Conservation (phyloP, 2,888 invertebrate species). For the Drosophila quinaria region DNA sequence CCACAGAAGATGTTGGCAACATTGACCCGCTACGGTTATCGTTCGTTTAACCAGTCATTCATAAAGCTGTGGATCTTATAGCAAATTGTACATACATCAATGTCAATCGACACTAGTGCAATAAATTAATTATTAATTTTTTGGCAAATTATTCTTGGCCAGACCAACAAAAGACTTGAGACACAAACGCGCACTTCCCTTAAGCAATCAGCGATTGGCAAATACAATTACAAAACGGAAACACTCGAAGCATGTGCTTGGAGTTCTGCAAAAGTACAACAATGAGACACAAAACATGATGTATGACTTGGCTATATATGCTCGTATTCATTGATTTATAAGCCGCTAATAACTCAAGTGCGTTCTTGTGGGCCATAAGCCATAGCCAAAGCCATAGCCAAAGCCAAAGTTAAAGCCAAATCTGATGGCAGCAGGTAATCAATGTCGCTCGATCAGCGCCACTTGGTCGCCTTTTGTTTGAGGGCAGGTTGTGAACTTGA, state of each 20-base stretch:
- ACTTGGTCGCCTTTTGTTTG: constrained; percentile 75
- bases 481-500: constrained; percentile 72
- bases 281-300: constrained; percentile 44
- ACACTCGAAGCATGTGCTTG: constrained; percentile 33
- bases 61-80: constrained; percentile 30
- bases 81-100: constrained; percentile 30
- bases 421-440: constrained; percentile 59
- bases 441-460: constrained; percentile 79
- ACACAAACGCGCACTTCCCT: constrained; percentile 50
- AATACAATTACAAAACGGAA: constrained; percentile 72
- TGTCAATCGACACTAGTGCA: constrained; percentile 44
- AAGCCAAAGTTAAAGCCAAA: constrained; percentile 10
- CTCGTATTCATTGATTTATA: constrained; percentile 38
- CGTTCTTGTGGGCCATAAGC: constrained; percentile 58
- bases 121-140: constrained; percentile 46
- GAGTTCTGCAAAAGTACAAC: constrained; percentile 45
- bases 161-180: constrained; percentile 69
- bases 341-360: constrained; percentile 70
- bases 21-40: constrained; percentile 59
- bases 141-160: constrained; percentile 61
- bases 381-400: constrained; percentile 18
- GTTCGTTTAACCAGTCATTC: constrained; percentile 33
- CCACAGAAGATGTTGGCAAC: constrained; percentile 56
- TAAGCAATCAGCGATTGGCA: constrained; percentile 49
- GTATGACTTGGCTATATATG: constrained; percentile 39